Percentiles rank a stretch among this genome's conserved stretches.
phyloP scores from a whole-genome alignment of 2,797 vertebrate genomes.

The Neosalanx taihuensis region DNA sequence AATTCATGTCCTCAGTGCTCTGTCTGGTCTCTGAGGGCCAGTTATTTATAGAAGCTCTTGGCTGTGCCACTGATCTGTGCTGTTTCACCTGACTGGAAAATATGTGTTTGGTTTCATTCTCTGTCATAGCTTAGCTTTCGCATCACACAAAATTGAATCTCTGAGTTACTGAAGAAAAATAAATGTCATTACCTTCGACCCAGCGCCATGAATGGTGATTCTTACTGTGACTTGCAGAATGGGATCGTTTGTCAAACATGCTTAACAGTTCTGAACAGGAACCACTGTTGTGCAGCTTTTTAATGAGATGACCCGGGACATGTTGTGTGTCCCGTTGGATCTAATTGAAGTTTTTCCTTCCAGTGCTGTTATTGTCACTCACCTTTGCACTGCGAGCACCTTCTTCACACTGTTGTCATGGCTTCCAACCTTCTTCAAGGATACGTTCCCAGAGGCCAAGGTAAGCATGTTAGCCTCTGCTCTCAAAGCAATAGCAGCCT shows the following conservation, averaged over 20 bases:
- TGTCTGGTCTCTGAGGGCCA: constrained; percentile 4
- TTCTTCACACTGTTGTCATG: constrained; percentile 95
- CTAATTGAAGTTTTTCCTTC: neutral
- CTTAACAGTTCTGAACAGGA: too few species aligned
- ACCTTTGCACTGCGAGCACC: constrained; percentile 88
- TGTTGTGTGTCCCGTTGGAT: neutral
- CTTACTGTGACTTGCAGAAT: neutral
- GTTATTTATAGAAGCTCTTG: constrained; percentile 29
- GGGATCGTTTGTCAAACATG: neutral
- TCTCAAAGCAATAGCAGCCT: neutral
- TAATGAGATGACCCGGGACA: neutral
- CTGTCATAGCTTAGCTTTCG: constrained; percentile 8
- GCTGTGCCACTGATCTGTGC: constrained; percentile 21
- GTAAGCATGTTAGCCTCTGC: constrained; percentile 59
- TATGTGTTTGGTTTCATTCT: constrained; percentile 22
- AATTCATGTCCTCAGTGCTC: constrained; percentile 16
- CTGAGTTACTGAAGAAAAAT: neutral
- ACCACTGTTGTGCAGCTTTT: neutral
- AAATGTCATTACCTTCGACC: neutral
- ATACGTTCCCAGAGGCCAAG: constrained; percentile 90
- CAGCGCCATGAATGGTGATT: neutral
- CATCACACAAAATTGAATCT: neutral
- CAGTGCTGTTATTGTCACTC: constrained; percentile 90
- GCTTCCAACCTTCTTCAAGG: constrained; percentile 95
- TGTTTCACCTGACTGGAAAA: constrained; percentile 28